A percentile compares a stretch with the other conserved stretches of the same genome.
Evolutionary conservation across 2,113 vertebrate species (phyloP).

Genomic region (Pteruthius melanotis): DNA sequence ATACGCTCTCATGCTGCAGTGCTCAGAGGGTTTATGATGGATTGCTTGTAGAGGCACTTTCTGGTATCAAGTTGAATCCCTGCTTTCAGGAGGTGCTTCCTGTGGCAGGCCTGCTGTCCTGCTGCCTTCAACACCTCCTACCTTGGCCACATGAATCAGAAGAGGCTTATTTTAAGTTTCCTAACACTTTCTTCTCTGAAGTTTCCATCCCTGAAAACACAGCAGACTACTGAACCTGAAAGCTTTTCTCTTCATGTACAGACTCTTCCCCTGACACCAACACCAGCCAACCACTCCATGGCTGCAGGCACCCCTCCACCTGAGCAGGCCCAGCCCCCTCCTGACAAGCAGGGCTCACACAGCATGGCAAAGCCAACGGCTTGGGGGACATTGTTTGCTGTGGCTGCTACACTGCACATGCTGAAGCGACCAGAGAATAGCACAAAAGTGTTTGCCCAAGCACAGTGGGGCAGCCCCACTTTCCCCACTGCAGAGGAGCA

Average conservation of each 20-base stretch:
- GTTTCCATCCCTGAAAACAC: not conserved
- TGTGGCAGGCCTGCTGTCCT: not conserved
- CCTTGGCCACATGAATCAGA: not conserved
- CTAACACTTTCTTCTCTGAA: not conserved
- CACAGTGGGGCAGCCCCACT: not conserved
- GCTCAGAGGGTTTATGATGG: not conserved
- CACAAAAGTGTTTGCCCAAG: not conserved
- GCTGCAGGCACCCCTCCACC: not conserved
- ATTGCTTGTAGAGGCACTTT: not conserved
- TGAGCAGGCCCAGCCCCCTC: not conserved
- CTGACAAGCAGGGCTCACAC: not conserved
- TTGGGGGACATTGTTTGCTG: not conserved
- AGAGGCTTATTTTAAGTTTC: not conserved
- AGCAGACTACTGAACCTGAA: not conserved
- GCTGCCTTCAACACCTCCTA: not conserved
- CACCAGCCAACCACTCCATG: not conserved
- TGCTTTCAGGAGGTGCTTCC: not conserved
- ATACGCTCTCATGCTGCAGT: not conserved
- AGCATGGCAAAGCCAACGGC: not conserved
- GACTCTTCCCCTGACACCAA: not conserved
- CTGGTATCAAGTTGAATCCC: not conserved
- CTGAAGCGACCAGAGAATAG: not conserved
- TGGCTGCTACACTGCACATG: rapidly evolving
- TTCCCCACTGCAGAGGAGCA: not conserved
- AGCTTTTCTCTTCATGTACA: not conserved